Percentiles rank a stretch among this genome's conserved stretches.
Conservation (phyloP, 2,888 invertebrate genomes). For the Clanis bilineata region DNA sequence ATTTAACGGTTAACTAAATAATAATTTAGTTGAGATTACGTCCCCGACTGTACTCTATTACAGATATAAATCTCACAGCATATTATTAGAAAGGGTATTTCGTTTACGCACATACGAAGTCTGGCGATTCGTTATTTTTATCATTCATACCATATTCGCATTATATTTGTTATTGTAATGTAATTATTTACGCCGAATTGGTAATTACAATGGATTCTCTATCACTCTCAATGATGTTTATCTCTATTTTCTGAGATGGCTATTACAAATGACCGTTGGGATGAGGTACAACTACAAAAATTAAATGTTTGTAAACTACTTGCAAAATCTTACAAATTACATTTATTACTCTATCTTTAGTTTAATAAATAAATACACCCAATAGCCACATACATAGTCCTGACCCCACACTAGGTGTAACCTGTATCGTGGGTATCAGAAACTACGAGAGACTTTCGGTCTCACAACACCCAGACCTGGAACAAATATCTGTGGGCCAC, state of each 20-base stretch:
- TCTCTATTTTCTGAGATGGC: neutral
- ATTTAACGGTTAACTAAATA: too few species aligned
- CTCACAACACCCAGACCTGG: too few species aligned
- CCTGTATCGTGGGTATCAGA: too few species aligned
- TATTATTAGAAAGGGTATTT: constrained; percentile 55
- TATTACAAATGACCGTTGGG: neutral
- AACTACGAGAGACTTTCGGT: too few species aligned
- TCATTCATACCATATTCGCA: constrained; percentile 37
- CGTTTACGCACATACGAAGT: constrained; percentile 21
- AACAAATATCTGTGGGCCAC: too few species aligned
- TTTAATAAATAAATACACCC: too few species aligned
- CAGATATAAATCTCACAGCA: constrained; percentile 52
- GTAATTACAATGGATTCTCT: neutral
- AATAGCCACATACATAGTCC: too few species aligned
- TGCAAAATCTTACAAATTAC: too few species aligned
- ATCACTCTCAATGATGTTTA: constrained; percentile 2
- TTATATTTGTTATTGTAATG: constrained; percentile 29
- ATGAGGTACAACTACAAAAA: neutral
- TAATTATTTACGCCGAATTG: constrained; percentile 26
- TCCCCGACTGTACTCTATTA: constrained; percentile 34
- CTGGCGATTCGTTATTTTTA: constrained; percentile 36
- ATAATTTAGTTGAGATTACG: too few species aligned
- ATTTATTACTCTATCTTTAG: too few species aligned
- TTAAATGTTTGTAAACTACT: neutral
- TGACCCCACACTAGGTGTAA: too few species aligned